Base-by-base conservation (phyloP, 2,113 vertebrate genomes). In the Urocynchramus pylzowi region DNA sequence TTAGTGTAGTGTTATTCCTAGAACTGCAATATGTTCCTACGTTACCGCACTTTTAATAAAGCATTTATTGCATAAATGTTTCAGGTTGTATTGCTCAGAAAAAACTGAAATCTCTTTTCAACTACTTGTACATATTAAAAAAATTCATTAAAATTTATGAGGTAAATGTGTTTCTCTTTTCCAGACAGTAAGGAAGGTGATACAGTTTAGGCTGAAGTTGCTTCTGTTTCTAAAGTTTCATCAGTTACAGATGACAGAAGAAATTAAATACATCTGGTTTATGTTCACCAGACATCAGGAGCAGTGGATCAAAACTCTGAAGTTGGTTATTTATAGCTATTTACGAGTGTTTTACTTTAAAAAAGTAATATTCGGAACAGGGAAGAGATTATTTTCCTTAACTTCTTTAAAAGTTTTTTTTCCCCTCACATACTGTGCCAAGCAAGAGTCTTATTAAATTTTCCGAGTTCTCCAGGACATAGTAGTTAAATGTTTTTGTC, bases 401-500 rank as follows among this genome's bases (percentile, higher is more conserved):
- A 75, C 5, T 30, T 87, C 16, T 91, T 9, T 7, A 9, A 13
- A 84, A 59, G 45, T 59, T 61, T 57, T 83, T n/a, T 71, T 87
- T 75, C 44, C 44, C 41, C 37, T 89, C 14, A 27, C 30, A 20
- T 53, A 12, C 41, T 69, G 49, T 41, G 59, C 73, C 70, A 87
- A 67, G 17, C 22, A 37, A 71, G 49, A 91, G 27, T 61, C 60
- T 73, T 76, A 52, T 1, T 90, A 57, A 52, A 31, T 94, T 86
- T 96, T 88, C 71, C 85, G 92, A 67, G 49, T 85, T 93, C 35
- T 95, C 13, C 33, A 52, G 75, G 39, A 67, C 59, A 77, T 88
- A 85, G 78, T 56, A 92, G 73, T 89, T 91, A 87, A 61, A 93
- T 84, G 77, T 84, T 79, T 95, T 91, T 41, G 94, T 94, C 89